Base-by-base conservation (phyloP, 2,797 vertebrate species). In the Tragopan temminckii region DNA sequence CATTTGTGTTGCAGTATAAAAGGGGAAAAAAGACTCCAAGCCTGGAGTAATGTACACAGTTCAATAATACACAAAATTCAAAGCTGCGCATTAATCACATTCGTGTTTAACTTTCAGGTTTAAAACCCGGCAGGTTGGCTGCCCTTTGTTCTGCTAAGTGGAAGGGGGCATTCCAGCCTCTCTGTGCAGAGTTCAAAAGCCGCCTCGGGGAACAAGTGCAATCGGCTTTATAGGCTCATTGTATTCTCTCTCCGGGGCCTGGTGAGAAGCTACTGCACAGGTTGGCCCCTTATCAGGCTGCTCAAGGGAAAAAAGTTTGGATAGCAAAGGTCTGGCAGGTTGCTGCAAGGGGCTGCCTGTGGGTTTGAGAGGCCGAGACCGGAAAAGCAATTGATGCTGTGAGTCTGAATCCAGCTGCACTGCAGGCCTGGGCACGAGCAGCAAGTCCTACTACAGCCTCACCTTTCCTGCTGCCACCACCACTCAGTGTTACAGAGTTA, bases 31-130 rank as follows among this genome's bases (percentile, higher is more conserved):
- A 18, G 52, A 70, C 94, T 95, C 85, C 1, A 11, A 94, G 96
- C 89, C 88, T 93, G 93, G 86, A 97, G 91, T 94, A 95, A 95
- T 75, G 82, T 96, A 94, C 78, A 91, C 93, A 93, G 27, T 95
- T 97, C 94, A 95, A 85, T 88, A 94, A 89, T 91, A 97, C 86
- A 79, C 82, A 94, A 95, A 95, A 94, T 84, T 95, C 92, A 96
- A 96, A 97, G 95, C 94, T 71, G 45, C 80, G 45, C 92, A 96
- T 97, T 95, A 97, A 97, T 97, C 95, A 96, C 91, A 80, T 83
- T 95, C 80, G 58, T 88, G 88, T 97, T 97, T 96, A 90, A 84
- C 91, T 81, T 93, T 93, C 80, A 91, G 89, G 86, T 92, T 95
- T 69, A 76, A 96, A 94, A 81, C 90, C 64, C 90, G 95, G 88